Percentiles rank a stretch among this genome's conserved stretches.
These are phyloP conservation scores for Phalacrocorax aristotelis DNA, from an alignment of 2,113 vertebrate species.

Conservation along the genomic window DNA sequence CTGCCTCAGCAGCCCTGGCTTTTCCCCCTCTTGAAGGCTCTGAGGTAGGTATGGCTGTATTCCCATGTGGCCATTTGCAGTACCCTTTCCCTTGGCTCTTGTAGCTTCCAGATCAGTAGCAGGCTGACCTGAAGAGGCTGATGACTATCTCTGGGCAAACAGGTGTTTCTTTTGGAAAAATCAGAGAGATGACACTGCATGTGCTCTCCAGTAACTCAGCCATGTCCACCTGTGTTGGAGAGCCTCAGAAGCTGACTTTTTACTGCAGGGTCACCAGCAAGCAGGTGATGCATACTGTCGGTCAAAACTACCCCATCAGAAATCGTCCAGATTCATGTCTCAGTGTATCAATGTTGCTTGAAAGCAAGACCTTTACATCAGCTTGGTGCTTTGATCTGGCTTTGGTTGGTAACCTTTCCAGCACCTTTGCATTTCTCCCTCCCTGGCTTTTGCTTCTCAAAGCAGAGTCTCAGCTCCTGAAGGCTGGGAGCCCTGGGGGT, in stretches of 20 bases:
- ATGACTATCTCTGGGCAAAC: not conserved
- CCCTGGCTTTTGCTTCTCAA: not conserved
- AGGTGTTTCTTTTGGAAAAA: not conserved
- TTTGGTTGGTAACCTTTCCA: not conserved
- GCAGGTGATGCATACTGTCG: not conserved
- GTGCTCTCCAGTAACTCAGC: not conserved
- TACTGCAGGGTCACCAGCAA: not conserved
- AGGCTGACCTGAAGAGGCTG: not conserved
- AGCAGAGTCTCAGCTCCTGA: not conserved
- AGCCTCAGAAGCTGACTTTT: not conserved
- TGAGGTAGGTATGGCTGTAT: not conserved
- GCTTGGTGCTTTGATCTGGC: not conserved
- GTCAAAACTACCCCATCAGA: not conserved
- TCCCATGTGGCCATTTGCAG: not conserved
- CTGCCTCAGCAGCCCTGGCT: not conserved
- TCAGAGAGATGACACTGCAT: not conserved
- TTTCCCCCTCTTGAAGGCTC: not conserved
- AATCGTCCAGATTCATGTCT: not conserved
- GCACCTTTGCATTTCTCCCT: not conserved
- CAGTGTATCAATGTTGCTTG: not conserved
- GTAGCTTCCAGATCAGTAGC: not conserved
- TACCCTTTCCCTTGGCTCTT: not conserved
- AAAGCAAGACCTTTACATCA: not conserved
- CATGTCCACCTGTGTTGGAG: rapidly evolving
- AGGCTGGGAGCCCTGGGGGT: not conserved